phyloP scores from a whole-genome alignment of 2,113 vertebrate genomes.

The Zapornia atra region DNA sequence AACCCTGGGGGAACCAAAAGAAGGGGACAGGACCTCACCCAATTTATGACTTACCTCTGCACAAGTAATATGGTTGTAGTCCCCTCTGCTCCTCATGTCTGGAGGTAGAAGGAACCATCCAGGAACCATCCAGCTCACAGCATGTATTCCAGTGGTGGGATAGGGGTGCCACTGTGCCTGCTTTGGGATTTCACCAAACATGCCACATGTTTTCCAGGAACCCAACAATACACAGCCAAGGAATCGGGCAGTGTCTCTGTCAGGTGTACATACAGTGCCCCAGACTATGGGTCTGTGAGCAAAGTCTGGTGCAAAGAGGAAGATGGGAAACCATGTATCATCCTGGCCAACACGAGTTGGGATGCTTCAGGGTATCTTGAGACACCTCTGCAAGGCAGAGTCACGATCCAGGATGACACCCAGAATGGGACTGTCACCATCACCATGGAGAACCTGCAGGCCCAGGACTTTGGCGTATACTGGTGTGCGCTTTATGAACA shows the following conservation, averaged over 20 bases:
- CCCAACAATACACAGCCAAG: not conserved
- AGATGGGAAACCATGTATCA: fast-evolving
- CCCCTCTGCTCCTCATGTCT: not conserved
- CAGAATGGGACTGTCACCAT: not conserved
- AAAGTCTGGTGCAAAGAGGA: slow-evolving; percentile 30
- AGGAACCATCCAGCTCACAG: not conserved
- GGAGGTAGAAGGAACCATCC: not conserved
- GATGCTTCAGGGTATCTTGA: fast-evolving
- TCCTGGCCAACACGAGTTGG: fast-evolving
- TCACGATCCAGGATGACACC: not conserved
- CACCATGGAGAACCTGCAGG: slow-evolving; percentile 13
- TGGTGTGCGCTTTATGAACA: not conserved
- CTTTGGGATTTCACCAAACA: not conserved
- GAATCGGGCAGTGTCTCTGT: not conserved
- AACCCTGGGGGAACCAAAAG: not conserved
- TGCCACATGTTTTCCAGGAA: not conserved
- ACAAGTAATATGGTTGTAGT: not conserved
- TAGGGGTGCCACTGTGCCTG: fast-evolving
- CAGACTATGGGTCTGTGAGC: fast-evolving
- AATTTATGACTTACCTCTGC: not conserved
- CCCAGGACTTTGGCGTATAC: slow-evolving; percentile 37
- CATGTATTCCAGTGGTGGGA: not conserved
- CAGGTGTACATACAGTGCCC: not conserved
- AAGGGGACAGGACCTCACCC: not conserved
- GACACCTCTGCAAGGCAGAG: fast-evolving